Conservation (phyloP, 2,113 vertebrate species). For the Puntigrus tetrazona region DNA sequence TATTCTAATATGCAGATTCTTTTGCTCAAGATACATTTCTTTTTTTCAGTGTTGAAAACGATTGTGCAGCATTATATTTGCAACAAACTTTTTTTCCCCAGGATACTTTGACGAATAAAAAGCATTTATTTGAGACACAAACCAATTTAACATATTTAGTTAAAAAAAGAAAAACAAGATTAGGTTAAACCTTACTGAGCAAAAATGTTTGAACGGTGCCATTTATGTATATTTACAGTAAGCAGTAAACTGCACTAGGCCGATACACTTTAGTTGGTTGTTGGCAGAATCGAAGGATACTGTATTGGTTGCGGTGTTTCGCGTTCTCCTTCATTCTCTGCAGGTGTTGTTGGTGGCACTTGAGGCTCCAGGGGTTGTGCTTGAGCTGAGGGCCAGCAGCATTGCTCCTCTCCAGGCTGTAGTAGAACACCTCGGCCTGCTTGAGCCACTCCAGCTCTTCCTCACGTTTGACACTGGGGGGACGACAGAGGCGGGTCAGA, state of each 20-base stretch:
- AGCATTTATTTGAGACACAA: neutral
- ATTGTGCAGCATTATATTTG: neutral
- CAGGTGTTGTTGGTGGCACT: constrained; percentile 96
- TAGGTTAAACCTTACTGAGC: neutral
- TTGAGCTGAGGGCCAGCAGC: constrained; percentile 86
- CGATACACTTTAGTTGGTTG: neutral
- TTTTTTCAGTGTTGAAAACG: neutral
- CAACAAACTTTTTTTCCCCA: neutral
- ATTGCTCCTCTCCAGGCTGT: constrained; percentile 91
- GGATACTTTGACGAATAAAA: neutral
- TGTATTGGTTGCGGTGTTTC: constrained; percentile 97
- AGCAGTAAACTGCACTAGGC: neutral
- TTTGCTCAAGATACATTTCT: neutral
- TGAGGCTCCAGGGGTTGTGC: constrained; percentile 98
- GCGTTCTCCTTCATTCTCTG: constrained; percentile 97
- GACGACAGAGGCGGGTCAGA: neutral
- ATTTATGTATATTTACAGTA: neutral
- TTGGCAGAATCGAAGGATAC: constrained; percentile 88
- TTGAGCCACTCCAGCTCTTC: constrained; percentile 75
- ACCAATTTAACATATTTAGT: no score
- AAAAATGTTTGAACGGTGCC: neutral
- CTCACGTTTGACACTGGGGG: constrained; percentile 83
- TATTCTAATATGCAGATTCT: neutral
- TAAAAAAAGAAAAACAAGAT: neutral
- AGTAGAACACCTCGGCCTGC: constrained; percentile 89